Base-by-base conservation (phyloP, 92 coral and sea anemone genomes). In the Zoanthus gigantus region DNA sequence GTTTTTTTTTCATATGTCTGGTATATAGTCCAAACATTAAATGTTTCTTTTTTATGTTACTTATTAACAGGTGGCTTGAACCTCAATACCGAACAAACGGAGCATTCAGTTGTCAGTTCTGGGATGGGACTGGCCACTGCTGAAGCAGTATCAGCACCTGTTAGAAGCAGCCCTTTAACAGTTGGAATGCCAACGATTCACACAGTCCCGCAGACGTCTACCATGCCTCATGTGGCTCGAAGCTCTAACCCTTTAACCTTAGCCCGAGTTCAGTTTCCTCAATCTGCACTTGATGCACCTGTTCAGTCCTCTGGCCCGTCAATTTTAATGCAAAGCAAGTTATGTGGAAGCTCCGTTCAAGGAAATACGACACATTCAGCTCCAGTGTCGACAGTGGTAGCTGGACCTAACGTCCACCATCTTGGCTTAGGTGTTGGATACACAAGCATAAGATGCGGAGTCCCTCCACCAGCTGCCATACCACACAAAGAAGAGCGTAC, bases 211-310 rank as follows among this genome's bases (percentile, higher is more conserved):
- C 73, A 68, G 0, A 9, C 84, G 8, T 79, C 84, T 13, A 37
- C 84, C 54, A 3, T 42, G 72, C 54, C 52, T 7, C 84, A 32
- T 37, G 72, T 79, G 72, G 53, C 46, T 12, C 53, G 72, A 60
- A 79, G 84, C 17, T 79, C 72, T 17, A 79, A 58, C 28, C 84
- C 84, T 5, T 14, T 66, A 18, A 60, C 66, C 75, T 42, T 47
- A 47, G 85, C 85, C 48, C 46, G 85, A 23, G 60, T 74, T 5
- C 71, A 50, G n/a, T 81, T 81, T 47, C 48, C 75, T 44, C 63
- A 34, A 6, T 32, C 75, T 2, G 53, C 54, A 13, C 72, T 10
- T 44, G 42, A 15, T 37, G 42, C 60, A 58, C 72, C 71, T 16
- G 73, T 34, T 46, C 74, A 79, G 68, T 15, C 57, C 2, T 0